Evolutionary conservation across 2,797 vertebrate genomes (phyloP).

Genomic region (Alauda arvensis): DNA sequence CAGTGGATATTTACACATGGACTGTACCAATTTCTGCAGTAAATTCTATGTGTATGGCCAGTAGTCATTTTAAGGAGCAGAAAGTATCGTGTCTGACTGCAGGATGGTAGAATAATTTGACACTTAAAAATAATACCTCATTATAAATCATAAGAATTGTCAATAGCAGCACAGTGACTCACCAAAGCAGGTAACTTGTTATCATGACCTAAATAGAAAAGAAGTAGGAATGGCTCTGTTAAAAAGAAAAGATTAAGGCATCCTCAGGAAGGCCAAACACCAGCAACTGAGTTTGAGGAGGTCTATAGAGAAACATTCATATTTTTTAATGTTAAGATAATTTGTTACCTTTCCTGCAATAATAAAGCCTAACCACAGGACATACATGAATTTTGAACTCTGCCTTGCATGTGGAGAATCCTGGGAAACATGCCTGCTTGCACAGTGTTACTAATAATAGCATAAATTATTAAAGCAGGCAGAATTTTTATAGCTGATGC

Average conservation of each 20-base stretch:
- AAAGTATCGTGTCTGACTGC: not conserved
- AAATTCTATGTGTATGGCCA: not conserved
- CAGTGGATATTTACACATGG: not conserved
- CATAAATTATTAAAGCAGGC: conserved; percentile 30
- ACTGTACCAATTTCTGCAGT: not conserved
- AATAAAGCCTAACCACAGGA: not conserved
- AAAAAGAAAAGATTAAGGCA: not conserved
- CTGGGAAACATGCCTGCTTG: conserved; percentile 20
- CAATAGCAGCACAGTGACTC: conserved; percentile 29
- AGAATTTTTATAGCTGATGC: conserved; percentile 2
- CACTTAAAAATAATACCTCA: conserved; percentile 5
- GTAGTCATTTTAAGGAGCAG: not conserved
- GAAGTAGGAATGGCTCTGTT: not conserved
- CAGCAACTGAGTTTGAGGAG: not conserved
- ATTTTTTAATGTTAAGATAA: not conserved
- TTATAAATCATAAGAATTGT: conserved; percentile 20
- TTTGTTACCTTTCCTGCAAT: not conserved
- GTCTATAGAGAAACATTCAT: not conserved
- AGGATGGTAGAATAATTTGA: not conserved
- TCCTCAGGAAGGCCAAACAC: not conserved
- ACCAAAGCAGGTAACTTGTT: conserved; percentile 37
- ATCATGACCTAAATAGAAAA: conserved; percentile 25
- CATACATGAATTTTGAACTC: not conserved
- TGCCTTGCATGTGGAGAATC: not conserved
- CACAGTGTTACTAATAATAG: conserved; percentile 33